These are phyloP conservation scores for Pangasius macronema DNA, from an alignment of 2,797 vertebrate species.

Conservation along the genomic window DNA sequence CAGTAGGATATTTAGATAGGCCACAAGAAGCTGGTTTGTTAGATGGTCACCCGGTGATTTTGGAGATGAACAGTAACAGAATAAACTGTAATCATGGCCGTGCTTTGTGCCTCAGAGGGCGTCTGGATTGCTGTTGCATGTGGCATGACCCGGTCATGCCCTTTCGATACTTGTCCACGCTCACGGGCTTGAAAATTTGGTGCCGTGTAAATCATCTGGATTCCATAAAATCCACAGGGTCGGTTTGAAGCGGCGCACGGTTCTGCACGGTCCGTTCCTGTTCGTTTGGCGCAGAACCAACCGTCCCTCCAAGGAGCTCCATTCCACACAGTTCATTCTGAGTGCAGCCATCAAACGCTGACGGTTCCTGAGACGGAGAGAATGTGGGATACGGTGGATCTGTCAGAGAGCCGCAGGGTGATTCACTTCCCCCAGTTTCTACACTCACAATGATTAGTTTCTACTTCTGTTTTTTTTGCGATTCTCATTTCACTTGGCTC, in stretches of 20 bases:
- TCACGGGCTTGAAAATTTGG: neutral
- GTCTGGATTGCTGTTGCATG: conserved; percentile 4
- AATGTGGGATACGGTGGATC: neutral
- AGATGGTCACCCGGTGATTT: neutral
- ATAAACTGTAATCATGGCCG: conserved; percentile 3
- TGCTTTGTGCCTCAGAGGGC: neutral
- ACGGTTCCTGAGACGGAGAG: neutral
- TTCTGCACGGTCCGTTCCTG: neutral
- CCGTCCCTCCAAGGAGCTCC: conserved; percentile 22
- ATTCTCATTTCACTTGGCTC: neutral
- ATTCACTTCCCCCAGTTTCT: neutral
- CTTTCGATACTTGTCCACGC: neutral
- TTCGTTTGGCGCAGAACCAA: conserved; percentile 21
- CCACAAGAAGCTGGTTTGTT: neutral
- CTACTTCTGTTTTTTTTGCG: neutral
- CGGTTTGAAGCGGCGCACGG: neutral
- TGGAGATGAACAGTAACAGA: neutral
- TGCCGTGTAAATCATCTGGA: conserved; percentile 11
- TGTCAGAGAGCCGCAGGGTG: neutral
- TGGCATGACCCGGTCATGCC: neutral
- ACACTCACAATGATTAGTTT: neutral
- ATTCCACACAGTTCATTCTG: neutral
- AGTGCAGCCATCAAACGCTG: neutral
- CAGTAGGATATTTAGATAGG: neutral
- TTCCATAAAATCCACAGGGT: conserved; percentile 1